phyloP scores from a whole-genome alignment of 2,888 invertebrate genomes.

The Drosophila borealis region DNA sequence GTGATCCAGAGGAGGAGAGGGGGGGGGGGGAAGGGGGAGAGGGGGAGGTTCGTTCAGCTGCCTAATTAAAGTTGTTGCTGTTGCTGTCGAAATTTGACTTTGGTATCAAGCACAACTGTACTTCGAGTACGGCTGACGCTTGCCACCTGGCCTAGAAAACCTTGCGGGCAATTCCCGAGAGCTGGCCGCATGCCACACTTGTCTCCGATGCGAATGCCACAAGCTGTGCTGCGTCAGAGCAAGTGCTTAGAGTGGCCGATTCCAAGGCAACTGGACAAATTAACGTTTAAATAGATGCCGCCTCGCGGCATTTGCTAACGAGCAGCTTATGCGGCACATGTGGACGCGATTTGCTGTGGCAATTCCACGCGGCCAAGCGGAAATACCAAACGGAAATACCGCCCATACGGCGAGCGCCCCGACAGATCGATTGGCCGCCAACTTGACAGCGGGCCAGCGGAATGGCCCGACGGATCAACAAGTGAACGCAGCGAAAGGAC shows the following conservation, averaged over 20 bases:
- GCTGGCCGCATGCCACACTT: slow-evolving; percentile 21
- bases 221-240: slow-evolving; percentile 14
- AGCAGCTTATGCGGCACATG: slow-evolving; percentile 45
- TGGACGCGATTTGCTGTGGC: slow-evolving; percentile 35
- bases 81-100: slow-evolving; percentile 4
- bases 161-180: slow-evolving; percentile 29
- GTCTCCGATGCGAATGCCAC: slow-evolving; percentile 1
- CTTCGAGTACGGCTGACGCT: neutral
- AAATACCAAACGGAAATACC: slow-evolving; percentile 40
- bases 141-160: slow-evolving; percentile 19
- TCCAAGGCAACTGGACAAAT: slow-evolving; percentile 35
- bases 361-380: slow-evolving; percentile 39
- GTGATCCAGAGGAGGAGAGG: slow-evolving; percentile 6
- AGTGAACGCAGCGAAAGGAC: slow-evolving; percentile 41
- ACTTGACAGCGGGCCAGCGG: slow-evolving; percentile 46
- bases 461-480: slow-evolving; percentile 64
- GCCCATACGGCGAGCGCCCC: slow-evolving; percentile 21
- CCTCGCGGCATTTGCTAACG: slow-evolving; percentile 32
- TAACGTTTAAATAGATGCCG: slow-evolving; percentile 54
- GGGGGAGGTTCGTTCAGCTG: neutral
- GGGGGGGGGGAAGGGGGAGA: neutral
- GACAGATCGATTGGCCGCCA: slow-evolving; percentile 38
- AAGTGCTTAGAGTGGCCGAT: slow-evolving; percentile 12
- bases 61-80: slow-evolving; percentile 22
- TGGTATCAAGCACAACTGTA: slow-evolving; percentile 40